phyloP scores from a whole-genome alignment of 2,113 vertebrate genomes.

The Indicator maculatus region DNA sequence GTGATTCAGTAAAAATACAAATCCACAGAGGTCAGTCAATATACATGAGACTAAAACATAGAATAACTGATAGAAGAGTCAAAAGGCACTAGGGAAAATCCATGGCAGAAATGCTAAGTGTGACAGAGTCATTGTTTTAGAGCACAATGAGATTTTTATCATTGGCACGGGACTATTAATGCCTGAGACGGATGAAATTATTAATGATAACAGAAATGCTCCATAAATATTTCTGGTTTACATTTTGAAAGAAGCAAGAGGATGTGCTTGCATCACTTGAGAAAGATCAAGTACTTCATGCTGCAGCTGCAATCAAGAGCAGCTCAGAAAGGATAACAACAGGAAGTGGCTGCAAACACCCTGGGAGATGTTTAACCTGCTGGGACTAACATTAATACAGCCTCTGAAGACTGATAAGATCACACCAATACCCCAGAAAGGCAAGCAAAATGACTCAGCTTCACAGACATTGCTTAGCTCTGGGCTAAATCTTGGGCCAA shows the following conservation, averaged over 20 bases:
- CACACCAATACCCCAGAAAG: not conserved
- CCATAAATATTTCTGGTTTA: slow-evolving; percentile 27
- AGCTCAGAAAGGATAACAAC: slow-evolving; percentile 9
- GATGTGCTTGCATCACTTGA: slow-evolving; percentile 25
- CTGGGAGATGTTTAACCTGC: not conserved
- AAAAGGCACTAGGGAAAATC: not conserved
- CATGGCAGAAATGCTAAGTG: not conserved
- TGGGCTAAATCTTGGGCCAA: not conserved
- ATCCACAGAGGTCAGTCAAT: not conserved
- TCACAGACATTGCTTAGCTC: not conserved
- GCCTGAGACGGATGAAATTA: not conserved
- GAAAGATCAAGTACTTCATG: slow-evolving; percentile 34
- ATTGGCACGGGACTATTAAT: not conserved
- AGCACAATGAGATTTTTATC: not conserved
- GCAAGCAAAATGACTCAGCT: not conserved
- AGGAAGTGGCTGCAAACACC: slow-evolving; percentile 19
- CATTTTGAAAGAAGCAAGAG: not conserved
- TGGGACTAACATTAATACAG: slow-evolving; percentile 1
- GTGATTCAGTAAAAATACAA: not conserved
- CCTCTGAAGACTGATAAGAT: not conserved
- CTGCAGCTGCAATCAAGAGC: slow-evolving; percentile 36
- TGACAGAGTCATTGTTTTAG: not conserved
- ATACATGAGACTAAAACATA: not conserved
- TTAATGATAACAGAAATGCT: not conserved
- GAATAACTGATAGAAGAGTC: not conserved